phyloP scores from a whole-genome alignment of 30 jellyfish, hydroid and myxozoan genomes.

The Morbakka virulenta region DNA sequence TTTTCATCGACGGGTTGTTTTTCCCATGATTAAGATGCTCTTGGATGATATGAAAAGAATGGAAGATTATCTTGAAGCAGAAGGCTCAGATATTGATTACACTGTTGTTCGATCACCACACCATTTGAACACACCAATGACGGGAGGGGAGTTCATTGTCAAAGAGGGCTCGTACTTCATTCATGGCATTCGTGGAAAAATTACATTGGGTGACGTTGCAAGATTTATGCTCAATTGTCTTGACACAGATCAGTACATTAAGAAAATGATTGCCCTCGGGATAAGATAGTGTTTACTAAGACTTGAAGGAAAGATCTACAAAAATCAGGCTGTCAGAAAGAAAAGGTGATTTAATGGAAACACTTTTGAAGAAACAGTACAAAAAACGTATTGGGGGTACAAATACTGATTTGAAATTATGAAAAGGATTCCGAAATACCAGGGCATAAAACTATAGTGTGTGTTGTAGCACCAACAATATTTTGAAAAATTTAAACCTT shows the following conservation, averaged over 20 bases:
- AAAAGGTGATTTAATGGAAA: too few relatives aligned
- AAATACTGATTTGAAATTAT: too few relatives aligned
- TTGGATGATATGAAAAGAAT: conserved; percentile 37
- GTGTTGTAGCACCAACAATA: too few relatives aligned
- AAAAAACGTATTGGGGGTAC: too few relatives aligned
- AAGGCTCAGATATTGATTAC: conserved; percentile 10
- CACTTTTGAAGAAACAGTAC: too few relatives aligned
- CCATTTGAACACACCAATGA: neutral
- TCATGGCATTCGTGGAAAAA: conserved; percentile 5
- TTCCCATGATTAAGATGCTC: conserved; percentile 2
- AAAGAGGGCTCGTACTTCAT: conserved; percentile 1
- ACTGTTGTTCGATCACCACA: conserved; percentile 43
- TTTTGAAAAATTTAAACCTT: too few relatives aligned
- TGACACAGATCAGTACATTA: conserved; percentile 13
- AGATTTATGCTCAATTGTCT: conserved; percentile 31
- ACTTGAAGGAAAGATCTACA: too few relatives aligned
- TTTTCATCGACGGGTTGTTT: neutral
- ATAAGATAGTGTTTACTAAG: neutral
- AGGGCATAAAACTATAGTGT: too few relatives aligned
- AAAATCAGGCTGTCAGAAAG: too few relatives aligned
- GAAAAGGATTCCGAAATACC: too few relatives aligned
- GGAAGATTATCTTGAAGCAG: conserved; percentile 26
- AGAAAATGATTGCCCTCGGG: conserved; percentile 39
- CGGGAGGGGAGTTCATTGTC: conserved; percentile 17
- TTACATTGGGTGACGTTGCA: conserved; percentile 41